These are phyloP conservation scores for Onychomys arenicola DNA, from an alignment of 2,797 vertebrate species.

Conservation along the genomic window DNA sequence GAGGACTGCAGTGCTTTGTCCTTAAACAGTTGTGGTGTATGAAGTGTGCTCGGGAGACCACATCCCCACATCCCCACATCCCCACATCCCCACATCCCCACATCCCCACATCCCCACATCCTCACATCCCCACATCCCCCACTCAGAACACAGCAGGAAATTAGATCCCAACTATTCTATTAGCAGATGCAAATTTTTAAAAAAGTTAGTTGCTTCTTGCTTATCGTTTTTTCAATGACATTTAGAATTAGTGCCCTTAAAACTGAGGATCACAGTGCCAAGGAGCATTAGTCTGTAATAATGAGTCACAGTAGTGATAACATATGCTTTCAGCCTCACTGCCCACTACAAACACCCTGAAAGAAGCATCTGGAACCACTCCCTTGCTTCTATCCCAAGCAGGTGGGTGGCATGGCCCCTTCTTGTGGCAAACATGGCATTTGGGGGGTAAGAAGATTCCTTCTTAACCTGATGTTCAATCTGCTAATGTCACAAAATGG, in stretches of 20 bases:
- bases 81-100: constrained; percentile 39
- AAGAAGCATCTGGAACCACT: constrained; percentile 47
- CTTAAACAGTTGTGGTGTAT: constrained; percentile 2
- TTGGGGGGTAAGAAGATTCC: constrained; percentile 44
- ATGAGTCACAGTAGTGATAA: constrained; percentile 66
- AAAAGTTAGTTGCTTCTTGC: constrained; percentile 66
- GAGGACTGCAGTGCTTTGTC: constrained; percentile 1
- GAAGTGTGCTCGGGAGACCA: background rate
- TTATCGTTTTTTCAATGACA: constrained; percentile 72
- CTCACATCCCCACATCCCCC: constrained; percentile 30
- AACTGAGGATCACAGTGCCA: constrained; percentile 53
- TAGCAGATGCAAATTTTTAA: constrained; percentile 24
- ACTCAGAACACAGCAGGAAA: constrained; percentile 27
- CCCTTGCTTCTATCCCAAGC: background rate
- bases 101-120: constrained; percentile 48
- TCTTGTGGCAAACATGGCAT: constrained; percentile 23
- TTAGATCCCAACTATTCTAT: constrained; percentile 61
- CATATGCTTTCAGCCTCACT: constrained; percentile 67
- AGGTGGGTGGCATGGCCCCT: background rate
- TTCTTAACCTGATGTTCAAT: background rate
- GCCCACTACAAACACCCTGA: constrained; percentile 53
- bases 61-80: constrained; percentile 51
- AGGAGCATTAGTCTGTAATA: constrained; percentile 42
- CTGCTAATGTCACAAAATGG: constrained; percentile 40
- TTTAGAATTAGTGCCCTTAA: constrained; percentile 77